Conservation (phyloP, 1,140 invertebrate species). For the Panagrolaimus sp. region DNA sequence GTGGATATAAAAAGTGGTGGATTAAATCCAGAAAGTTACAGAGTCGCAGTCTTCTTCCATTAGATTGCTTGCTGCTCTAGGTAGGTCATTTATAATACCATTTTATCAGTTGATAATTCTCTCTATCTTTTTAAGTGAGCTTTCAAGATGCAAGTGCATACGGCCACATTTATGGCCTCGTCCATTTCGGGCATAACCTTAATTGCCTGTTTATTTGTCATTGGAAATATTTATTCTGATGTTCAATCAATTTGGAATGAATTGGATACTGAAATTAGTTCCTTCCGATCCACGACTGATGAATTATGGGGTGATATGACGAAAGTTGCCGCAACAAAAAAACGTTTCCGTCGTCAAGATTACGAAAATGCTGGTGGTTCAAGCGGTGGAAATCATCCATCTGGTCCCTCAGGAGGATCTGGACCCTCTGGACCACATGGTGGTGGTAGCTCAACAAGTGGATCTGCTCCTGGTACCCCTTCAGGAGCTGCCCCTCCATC, state of each 20-base stretch:
- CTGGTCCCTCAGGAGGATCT: constrained; percentile 20
- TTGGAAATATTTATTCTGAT: constrained; percentile 52
- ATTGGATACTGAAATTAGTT: constrained; percentile 50
- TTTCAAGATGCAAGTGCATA: constrained; percentile 53
- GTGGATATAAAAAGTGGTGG: too few relatives aligned
- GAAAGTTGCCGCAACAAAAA: constrained; percentile 27
- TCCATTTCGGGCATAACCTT: constrained; percentile 52
- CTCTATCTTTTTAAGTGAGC: too few relatives aligned
- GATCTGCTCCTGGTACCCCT: constrained; percentile 28
- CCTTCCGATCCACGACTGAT: constrained; percentile 53
- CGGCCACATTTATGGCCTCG: constrained; percentile 57
- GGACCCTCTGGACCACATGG: too few relatives aligned
- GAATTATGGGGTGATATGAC: constrained; percentile 56
- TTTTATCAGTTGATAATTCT: too few relatives aligned
- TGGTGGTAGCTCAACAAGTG: background rate
- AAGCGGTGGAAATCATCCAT: background rate
- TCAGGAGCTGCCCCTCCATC: constrained; percentile 39
- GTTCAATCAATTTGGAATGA: constrained; percentile 55
- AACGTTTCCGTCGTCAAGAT: constrained; percentile 38
- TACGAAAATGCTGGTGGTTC: too few relatives aligned
- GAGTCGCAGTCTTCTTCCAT: too few relatives aligned
- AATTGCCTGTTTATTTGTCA: constrained; percentile 46
- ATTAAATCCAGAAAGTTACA: too few relatives aligned
- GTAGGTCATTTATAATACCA: too few relatives aligned
- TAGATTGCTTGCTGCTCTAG: too few relatives aligned